phyloP scores from a whole-genome alignment of 1,140 invertebrate species.

The Penaeus vannamei region DNA sequence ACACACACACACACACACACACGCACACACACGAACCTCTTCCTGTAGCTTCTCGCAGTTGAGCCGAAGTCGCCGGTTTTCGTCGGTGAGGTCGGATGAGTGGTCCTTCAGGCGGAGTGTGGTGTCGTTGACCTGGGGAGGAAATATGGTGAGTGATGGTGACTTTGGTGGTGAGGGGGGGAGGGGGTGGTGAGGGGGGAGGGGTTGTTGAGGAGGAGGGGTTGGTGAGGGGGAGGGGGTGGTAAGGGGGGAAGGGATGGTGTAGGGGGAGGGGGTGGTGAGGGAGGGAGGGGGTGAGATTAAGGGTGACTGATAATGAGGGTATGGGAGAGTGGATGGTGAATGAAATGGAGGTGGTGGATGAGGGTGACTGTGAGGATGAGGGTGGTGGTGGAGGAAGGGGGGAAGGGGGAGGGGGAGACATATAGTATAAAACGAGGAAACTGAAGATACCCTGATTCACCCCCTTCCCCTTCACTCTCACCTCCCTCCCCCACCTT shows the following conservation, averaged over 20 bases:
- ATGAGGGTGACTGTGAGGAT: too few species aligned
- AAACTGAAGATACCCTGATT: too few species aligned
- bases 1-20: too few species aligned
- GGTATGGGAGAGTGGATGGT: background rate
- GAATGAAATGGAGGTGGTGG: background rate
- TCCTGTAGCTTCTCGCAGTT: slow-evolving; percentile 54
- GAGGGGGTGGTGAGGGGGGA: background rate
- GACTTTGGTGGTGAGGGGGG: background rate
- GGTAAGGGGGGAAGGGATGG: too few species aligned
- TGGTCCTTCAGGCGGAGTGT: slow-evolving; percentile 49
- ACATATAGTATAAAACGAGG: too few species aligned
- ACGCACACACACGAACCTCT: slow-evolving; percentile 12
- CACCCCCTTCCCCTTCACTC: too few species aligned
- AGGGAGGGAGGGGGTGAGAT: background rate
- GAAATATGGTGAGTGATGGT: too few species aligned
- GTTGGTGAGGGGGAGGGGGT: too few species aligned
- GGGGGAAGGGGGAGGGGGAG: too few species aligned
- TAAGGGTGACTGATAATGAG: too few species aligned
- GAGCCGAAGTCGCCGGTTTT: slow-evolving; percentile 42
- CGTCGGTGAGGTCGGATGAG: slow-evolving; percentile 39
- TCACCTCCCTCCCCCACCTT: too few species aligned
- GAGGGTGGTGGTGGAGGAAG: too few species aligned
- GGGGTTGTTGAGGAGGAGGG: background rate
- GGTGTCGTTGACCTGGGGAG: slow-evolving; percentile 47
- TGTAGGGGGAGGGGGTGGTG: background rate